Evolutionary conservation across 2,888 invertebrate genomes (phyloP).

Genomic region (Atethmia centrago): DNA sequence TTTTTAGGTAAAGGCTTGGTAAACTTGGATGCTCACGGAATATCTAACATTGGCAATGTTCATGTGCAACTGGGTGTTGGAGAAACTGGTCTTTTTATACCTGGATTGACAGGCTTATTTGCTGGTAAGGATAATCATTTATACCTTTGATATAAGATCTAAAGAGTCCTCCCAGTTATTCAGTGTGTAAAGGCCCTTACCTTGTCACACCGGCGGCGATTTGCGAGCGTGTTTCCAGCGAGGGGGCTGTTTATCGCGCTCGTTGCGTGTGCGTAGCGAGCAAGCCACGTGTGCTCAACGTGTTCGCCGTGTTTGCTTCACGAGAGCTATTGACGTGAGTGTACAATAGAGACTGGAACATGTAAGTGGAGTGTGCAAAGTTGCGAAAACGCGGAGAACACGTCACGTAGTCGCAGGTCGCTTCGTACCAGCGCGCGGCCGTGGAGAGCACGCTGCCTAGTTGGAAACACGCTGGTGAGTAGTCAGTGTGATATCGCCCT

Average conservation of each 20-base stretch:
- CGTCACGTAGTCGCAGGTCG: not conserved
- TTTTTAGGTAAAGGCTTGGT: constrained; percentile 78
- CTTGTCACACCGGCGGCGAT: not conserved
- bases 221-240: not conserved
- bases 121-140: constrained; percentile 71
- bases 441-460: not conserved
- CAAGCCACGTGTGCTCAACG: not conserved
- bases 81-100: constrained; percentile 75
- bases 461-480: too few relatives aligned
- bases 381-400: not conserved
- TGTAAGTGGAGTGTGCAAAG: not conserved
- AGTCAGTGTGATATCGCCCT: too few relatives aligned
- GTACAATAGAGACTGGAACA: not conserved
- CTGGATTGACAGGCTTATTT: constrained; percentile 78
- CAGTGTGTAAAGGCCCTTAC: not conserved
- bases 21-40: constrained; percentile 79
- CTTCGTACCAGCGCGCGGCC: not conserved
- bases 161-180: too few relatives aligned
- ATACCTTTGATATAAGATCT: not conserved
- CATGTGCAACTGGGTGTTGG: constrained; percentile 75
- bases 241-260: too few relatives aligned
- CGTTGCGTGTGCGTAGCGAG: too few relatives aligned
- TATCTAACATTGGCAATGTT: constrained; percentile 83
- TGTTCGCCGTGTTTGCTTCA: not conserved
- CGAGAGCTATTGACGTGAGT: too few relatives aligned